phyloP scores from a whole-genome alignment of 2,888 invertebrate species.

The Leptinotarsa peninsularis region DNA sequence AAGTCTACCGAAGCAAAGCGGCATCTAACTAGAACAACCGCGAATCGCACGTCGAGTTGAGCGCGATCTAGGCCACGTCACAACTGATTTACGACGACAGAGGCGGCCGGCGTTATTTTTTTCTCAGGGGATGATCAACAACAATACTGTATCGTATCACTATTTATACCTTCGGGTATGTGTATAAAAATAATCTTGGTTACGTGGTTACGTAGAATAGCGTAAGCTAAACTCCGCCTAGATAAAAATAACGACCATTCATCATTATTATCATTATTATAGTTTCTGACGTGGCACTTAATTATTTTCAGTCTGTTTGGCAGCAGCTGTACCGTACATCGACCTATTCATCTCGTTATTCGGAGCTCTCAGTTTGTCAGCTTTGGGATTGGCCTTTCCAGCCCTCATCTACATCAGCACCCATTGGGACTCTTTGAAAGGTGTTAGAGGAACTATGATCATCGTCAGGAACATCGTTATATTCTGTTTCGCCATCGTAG shows the following conservation, averaged over 20 bases:
- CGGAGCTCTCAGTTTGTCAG: constrained; percentile 91
- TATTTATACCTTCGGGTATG: too few species aligned
- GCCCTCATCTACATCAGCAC: constrained; percentile 88
- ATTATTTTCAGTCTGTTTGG: constrained; percentile 78
- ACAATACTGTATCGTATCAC: too few species aligned
- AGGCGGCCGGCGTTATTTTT: too few species aligned
- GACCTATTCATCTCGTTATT: constrained; percentile 84
- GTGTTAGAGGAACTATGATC: constrained; percentile 65
- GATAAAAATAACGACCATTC: neutral
- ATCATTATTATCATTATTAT: neutral
- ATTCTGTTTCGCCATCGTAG: constrained; percentile 73
- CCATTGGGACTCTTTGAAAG: constrained; percentile 75
- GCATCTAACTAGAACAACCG: too few species aligned
- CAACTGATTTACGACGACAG: too few species aligned
- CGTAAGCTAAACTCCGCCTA: too few species aligned
- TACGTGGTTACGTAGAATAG: too few species aligned
- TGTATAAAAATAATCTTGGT: too few species aligned
- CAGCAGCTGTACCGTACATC: constrained; percentile 86
- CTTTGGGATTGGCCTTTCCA: constrained; percentile 90
- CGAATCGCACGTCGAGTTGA: too few species aligned
- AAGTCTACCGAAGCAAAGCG: too few species aligned
- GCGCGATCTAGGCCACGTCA: too few species aligned
- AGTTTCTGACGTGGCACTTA: neutral
- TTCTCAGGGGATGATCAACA: too few species aligned
- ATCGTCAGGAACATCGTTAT: constrained; percentile 70